Evolutionary conservation across 2,797 vertebrate genomes (phyloP).

Genomic region (Chaunax sp.): DNA sequence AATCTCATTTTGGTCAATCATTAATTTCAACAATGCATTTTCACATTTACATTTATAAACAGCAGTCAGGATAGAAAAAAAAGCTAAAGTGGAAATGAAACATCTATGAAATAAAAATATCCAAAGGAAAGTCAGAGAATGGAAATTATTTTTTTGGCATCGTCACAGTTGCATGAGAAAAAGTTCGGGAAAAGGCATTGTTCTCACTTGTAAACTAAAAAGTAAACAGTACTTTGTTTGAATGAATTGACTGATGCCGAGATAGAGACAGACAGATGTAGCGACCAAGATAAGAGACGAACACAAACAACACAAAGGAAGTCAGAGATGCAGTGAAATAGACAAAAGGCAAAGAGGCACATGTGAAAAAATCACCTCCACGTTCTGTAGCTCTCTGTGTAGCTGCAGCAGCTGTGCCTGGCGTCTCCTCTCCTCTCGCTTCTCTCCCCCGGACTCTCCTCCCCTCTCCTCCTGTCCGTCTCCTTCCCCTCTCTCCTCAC

Average conservation of each 20-base stretch:
- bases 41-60: background rate
- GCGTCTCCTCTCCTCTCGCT: constrained; percentile 70
- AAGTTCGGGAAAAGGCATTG: no score
- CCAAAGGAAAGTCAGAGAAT: background rate
- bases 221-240: background rate
- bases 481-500: constrained; percentile 71
- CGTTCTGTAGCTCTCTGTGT: constrained; percentile 90
- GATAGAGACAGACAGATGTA: constrained; percentile 1
- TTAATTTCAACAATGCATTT: background rate
- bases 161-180: background rate
- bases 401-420: constrained; percentile 80
- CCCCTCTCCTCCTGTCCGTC: constrained; percentile 73
- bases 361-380: constrained; percentile 84
- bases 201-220: background rate
- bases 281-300: background rate
- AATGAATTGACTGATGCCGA: background rate
- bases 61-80: no score
- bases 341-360: background rate
- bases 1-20: background rate
- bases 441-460: constrained; percentile 63
- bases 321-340: background rate
- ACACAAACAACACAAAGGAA: background rate
- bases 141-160: background rate
- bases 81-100: no score
- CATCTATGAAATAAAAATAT: background rate